These are phyloP conservation scores for Palloptera scutellata DNA, from an alignment of 2,888 invertebrate genomes.

Conservation along the genomic window DNA sequence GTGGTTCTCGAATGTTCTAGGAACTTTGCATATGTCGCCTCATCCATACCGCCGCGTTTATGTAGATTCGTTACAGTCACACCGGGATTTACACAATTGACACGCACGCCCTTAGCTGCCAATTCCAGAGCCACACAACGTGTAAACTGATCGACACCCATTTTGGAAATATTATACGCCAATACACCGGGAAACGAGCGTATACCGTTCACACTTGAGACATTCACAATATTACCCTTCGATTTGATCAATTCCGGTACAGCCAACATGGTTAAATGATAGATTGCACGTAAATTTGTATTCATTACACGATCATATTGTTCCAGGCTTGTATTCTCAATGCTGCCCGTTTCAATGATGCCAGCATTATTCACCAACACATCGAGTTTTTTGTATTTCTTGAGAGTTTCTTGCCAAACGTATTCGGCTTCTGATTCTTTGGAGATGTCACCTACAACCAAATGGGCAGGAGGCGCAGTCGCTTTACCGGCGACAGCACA, in stretches of 20 bases:
- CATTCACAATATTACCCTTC: constrained; percentile 89
- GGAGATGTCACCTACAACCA: constrained; percentile 72
- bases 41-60: constrained; percentile 78
- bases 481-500: constrained; percentile 53
- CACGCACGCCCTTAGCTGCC: constrained; percentile 79
- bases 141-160: constrained; percentile 94
- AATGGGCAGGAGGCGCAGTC: constrained; percentile 65
- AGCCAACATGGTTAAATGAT: constrained; percentile 82
- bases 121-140: constrained; percentile 87
- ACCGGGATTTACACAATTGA: constrained; percentile 92
- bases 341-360: constrained; percentile 78
- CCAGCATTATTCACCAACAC: constrained; percentile 90
- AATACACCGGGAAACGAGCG: constrained; percentile 89
- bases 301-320: constrained; percentile 89
- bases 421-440: constrained; percentile 68
- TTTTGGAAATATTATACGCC: constrained; percentile 91
- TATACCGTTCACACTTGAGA: constrained; percentile 90
- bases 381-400: constrained; percentile 75
- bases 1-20: constrained; percentile 82
- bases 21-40: constrained; percentile 80
- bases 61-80: constrained; percentile 90
- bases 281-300: constrained; percentile 81
- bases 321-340: constrained; percentile 81
- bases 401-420: constrained; percentile 73
- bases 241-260: constrained; percentile 81